Evolutionary conservation across 2,888 invertebrate genomes (phyloP), one percentile per base, ranked within the genome.

Genomic region (Chloroclysta siterata): DNA sequence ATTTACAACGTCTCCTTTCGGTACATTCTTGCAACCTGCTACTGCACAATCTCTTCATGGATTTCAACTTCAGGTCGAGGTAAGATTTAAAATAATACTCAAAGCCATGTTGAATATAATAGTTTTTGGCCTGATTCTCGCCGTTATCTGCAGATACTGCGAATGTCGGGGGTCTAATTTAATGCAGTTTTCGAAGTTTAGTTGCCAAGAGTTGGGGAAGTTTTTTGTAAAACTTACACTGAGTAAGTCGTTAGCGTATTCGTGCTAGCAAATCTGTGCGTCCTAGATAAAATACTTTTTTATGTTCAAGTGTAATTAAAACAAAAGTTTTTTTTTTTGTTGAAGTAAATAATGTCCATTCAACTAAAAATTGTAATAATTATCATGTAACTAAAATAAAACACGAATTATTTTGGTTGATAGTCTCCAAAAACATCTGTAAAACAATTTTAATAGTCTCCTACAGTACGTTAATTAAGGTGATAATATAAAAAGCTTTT

Each of bases 1-100:
- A 90, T 97, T 98, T 84, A 96, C 97, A 66, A 97, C 97, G 50
- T 97, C 97, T 17, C 97, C 97, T 6, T 98, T 96, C 83, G 98
- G 98, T 72, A 97, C 97, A 70, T 97, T 98, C 87, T 94, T 97
- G 72, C 96, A 97, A 84, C 97, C 97, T 4, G 95, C 95, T 14
- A 95, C 96, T 29, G 93, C 95, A 48, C 95, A 96, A 83, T 95
- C 96, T 2, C 93, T 98, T 53, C 97, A 97, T 83, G 98, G 98
- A 70, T 98, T 98, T 87, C 98, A 98, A 82, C 92, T 98, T 55
- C 97, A 98, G 94, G 97, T 98, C 69, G 95, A 93, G 88, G 93
- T 93, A 75, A 82, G 76, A 66, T 57, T 42, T 17, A 44, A 44
- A n/a, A 33, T 17, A 8, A 7, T 46, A 29, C 11, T 7, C 2